Base-by-base conservation (phyloP, 2,888 invertebrate species). In the Alitta virens region DNA sequence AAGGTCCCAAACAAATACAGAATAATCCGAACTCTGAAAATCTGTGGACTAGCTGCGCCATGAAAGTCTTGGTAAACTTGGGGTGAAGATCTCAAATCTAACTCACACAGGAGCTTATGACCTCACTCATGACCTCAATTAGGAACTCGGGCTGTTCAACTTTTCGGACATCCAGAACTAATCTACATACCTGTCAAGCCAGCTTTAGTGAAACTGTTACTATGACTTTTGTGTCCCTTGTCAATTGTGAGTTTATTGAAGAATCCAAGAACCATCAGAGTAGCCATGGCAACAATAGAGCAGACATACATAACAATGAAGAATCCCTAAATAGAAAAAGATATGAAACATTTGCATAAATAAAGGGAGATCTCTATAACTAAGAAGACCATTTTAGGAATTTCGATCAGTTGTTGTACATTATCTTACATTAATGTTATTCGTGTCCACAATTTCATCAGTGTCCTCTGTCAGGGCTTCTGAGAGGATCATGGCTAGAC, bases 171-270 rank as follows among this genome's bases (percentile, higher is more conserved):
- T n/a, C n/a, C n/a, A n/a, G n/a, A n/a, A n/a, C n/a, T n/a, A n/a
- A n/a, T n/a, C n/a, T 33, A 33, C 12, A 12, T 33, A 33, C 33
- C 33, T 33, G 33, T 33, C 12, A 33, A 33, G 33, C 33, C 33
- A 33, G 33, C 33, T 25, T 42, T 18, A 43, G 42, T 40, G 12
- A 21, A 23, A 12, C 42, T 24, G 18, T 43, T 25, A 1, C 43
- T 40, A 14, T 56, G 56, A 24, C 25, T 25, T 23, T 42, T 38
- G 43, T 42, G 42, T n/a, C 42, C 24, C 2, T 42, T n/a, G 18
- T 56, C 56, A 27, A 42, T 56, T 18, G 56, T 56, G 14, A 56
- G 23, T 42, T 56, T 56, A 14, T 25, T 18, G 12, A 43, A 3
- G 14, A 42, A 43, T 40, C 42, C 56, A 9, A 56, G 42, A 12